A percentile compares a stretch with the other conserved stretches of the same genome.
These are phyloP conservation scores for Telmatherina bonti DNA, from an alignment of 2,797 vertebrate species.

Conservation along the genomic window DNA sequence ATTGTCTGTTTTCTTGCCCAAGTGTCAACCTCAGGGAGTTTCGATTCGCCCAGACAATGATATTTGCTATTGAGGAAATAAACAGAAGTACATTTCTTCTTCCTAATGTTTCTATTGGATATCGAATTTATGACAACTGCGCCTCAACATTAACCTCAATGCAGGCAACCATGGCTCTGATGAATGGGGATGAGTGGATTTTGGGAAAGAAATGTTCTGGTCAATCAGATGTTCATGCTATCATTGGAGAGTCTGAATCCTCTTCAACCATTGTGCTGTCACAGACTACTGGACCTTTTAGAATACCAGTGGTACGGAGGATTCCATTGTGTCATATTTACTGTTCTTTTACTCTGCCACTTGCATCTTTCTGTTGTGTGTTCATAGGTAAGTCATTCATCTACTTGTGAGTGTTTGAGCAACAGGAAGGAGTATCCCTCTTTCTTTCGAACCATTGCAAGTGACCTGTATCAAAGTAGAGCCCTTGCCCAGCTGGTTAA, in stretches of 20 bases:
- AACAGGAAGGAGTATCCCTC: slow-evolving; percentile 73
- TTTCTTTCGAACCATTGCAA: slow-evolving; percentile 82
- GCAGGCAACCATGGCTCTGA: slow-evolving; percentile 76
- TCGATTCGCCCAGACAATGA: slow-evolving; percentile 82
- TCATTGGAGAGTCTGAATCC: slow-evolving; percentile 83
- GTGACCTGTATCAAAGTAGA: slow-evolving; percentile 80
- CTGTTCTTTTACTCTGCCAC: background rate
- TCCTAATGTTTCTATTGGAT: slow-evolving; percentile 79
- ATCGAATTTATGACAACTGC: slow-evolving; percentile 83
- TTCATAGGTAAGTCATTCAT: slow-evolving; percentile 80
- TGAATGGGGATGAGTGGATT: slow-evolving; percentile 68
- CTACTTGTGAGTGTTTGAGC: slow-evolving; percentile 82
- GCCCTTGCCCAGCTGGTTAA: slow-evolving; percentile 79
- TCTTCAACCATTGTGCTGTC: slow-evolving; percentile 80
- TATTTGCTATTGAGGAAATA: slow-evolving; percentile 83
- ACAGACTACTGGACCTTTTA: slow-evolving; percentile 77
- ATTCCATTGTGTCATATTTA: no score
- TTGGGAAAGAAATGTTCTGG: slow-evolving; percentile 60
- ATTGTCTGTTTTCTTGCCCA: slow-evolving; percentile 16
- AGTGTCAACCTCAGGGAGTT: slow-evolving; percentile 82
- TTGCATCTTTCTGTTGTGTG: slow-evolving; percentile 12
- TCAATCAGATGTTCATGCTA: slow-evolving; percentile 75
- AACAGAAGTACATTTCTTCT: slow-evolving; percentile 76
- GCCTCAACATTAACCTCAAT: slow-evolving; percentile 77
- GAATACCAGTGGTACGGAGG: slow-evolving; percentile 80